These are phyloP conservation scores for Cydia amplana DNA, from an alignment of 1,140 invertebrate genomes.

Conservation along the genomic window DNA sequence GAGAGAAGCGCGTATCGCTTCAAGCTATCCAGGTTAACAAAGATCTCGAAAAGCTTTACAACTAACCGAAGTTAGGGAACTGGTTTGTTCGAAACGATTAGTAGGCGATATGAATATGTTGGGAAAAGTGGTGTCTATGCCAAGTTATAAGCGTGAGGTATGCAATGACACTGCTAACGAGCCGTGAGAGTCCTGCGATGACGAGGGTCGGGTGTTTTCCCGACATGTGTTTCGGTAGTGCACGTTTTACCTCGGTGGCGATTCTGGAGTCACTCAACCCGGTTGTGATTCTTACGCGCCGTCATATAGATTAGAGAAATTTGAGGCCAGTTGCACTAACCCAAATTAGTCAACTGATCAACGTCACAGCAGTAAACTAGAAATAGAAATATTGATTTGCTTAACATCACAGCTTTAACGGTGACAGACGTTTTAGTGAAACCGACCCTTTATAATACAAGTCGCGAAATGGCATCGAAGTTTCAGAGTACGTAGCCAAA, in stretches of 20 bases:
- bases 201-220: conserved; percentile 52
- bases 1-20: neutral
- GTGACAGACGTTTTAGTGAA: too few relatives aligned
- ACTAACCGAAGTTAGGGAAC: neutral
- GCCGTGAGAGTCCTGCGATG: conserved; percentile 44
- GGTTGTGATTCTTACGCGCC: neutral
- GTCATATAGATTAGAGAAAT: neutral
- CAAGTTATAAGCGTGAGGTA: conserved; percentile 54
- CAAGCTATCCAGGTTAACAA: conserved; percentile 11
- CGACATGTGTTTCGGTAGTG: conserved; percentile 32
- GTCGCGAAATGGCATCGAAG: neutral
- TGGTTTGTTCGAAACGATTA: neutral
- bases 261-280: neutral
- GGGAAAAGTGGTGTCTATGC: conserved; percentile 46
- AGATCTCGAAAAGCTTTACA: conserved; percentile 5
- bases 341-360: too few relatives aligned
- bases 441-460: neutral
- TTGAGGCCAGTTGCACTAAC: too few relatives aligned
- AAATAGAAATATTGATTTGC: too few relatives aligned
- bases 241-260: neutral
- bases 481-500: too few relatives aligned
- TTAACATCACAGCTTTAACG: too few relatives aligned
- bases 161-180: conserved; percentile 44
- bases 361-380: too few relatives aligned
- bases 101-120: conserved; percentile 34